Evolutionary conservation across 1,140 invertebrate genomes (phyloP).

Genomic region (Limonius californicus): DNA sequence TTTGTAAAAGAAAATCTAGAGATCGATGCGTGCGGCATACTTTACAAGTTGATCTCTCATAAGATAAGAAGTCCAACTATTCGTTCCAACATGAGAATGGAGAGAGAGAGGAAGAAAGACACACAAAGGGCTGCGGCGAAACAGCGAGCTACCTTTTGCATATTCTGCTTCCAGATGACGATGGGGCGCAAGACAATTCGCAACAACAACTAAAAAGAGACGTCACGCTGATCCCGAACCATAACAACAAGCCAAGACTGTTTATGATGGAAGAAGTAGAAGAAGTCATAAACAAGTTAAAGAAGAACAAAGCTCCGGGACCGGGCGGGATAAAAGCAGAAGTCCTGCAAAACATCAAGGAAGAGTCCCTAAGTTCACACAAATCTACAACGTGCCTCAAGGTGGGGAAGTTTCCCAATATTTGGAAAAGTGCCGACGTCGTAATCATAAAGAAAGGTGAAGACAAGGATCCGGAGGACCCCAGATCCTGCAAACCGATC

Average conservation of each 20-base stretch:
- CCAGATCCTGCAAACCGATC: constrained; percentile 36
- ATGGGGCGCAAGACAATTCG: background rate
- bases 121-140: background rate
- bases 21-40: too few relatives aligned
- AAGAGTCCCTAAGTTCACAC: background rate
- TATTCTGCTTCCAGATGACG: background rate
- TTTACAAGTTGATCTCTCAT: too few relatives aligned
- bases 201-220: background rate
- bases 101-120: background rate
- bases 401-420: background rate
- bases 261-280: background rate
- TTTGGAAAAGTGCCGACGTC: background rate
- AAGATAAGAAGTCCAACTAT: too few relatives aligned
- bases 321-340: background rate
- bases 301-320: background rate
- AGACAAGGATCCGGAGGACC: background rate
- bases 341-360: background rate
- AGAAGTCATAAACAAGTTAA: background rate
- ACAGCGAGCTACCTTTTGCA: background rate
- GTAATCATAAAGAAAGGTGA: background rate
- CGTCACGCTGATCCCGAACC: background rate
- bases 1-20: too few relatives aligned
- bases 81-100: background rate
- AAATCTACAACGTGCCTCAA: background rate
- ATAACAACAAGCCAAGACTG: background rate